Conservation (phyloP, 2,113 vertebrate genomes). For the Lagopus leucura region DNA sequence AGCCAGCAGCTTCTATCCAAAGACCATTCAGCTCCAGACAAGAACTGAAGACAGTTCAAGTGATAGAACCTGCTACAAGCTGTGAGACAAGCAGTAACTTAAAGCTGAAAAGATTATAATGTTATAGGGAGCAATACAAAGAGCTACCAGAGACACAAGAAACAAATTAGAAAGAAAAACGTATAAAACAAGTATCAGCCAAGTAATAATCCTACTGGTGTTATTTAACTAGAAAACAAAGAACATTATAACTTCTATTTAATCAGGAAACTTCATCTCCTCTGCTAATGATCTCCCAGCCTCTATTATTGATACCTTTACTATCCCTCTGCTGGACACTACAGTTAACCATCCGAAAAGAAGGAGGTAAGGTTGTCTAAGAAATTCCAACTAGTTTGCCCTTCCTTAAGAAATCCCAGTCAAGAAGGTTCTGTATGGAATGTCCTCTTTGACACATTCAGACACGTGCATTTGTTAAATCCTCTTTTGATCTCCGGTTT, state of each 20-base stretch:
- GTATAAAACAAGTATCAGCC: not conserved
- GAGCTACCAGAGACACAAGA: not conserved
- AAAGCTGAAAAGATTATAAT: not conserved
- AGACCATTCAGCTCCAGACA: not conserved
- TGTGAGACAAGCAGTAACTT: not conserved
- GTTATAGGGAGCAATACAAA: not conserved
- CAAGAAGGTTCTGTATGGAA: not conserved
- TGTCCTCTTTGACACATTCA: fast-evolving
- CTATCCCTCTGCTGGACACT: not conserved
- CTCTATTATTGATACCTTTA: not conserved
- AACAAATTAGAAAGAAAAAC: not conserved
- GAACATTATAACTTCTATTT: not conserved
- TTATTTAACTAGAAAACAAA: slow-evolving; percentile 18
- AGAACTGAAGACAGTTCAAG: not conserved
- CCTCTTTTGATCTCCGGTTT: not conserved
- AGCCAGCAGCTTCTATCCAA: not conserved
- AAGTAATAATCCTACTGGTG: not conserved
- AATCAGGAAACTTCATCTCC: not conserved
- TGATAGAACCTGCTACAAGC: not conserved
- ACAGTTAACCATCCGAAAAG: not conserved
- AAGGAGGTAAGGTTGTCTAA: not conserved
- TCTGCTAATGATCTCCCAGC: not conserved
- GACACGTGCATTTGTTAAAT: not conserved
- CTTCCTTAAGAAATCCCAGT: not conserved
- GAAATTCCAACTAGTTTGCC: not conserved